Base-by-base conservation (phyloP, 1,140 invertebrate species). In the Aphaenogaster floridana region DNA sequence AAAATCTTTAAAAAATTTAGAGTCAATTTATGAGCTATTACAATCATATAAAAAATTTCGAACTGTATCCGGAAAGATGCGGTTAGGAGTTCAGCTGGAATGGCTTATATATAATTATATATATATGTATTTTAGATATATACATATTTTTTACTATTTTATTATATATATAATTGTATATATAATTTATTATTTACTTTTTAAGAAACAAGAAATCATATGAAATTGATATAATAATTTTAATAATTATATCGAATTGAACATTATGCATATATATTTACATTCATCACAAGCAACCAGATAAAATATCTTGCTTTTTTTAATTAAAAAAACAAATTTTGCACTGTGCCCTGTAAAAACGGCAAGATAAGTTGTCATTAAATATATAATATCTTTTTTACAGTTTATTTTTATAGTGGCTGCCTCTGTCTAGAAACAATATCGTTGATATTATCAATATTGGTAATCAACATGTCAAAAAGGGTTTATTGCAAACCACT, bases 361-460 rank as follows among this genome's bases (percentile, higher is more conserved):
- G 0, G 36, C 8, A 9, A 76, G 2, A 72, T 17, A 57, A 50
- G 61, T 72, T 42, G 17, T 71, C n/a, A 36, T 72, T 66, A 21
- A 66, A 5, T 66, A 50, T 21, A 79, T 21, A 0, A n/a, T n/a
- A n/a, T 68, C 11, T 59, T 3, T 9, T 95, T 94, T 96, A 91
- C 89, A 97, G 97, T 96, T 54, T 92, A 94, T 86, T 96, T 95
- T 89, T 97, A 96, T 91, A 96, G 94, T 57, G 96, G 94, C 85
- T 96, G 96, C 84, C 93, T 97, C 48, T 96, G 96, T 85, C 91
- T 97, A 81, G 95, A 97, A 3, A 96, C 96, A 68, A 93, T 97
- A 57, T 97, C 97, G 1, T 95, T 97, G 59, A 94, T 97, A n/a
- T 92, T 97, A 28, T 97, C 97, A 13, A 96, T 97, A 5, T 48